phyloP scores from a whole-genome alignment of 2,888 invertebrate species.

The Panzeria rudis region DNA sequence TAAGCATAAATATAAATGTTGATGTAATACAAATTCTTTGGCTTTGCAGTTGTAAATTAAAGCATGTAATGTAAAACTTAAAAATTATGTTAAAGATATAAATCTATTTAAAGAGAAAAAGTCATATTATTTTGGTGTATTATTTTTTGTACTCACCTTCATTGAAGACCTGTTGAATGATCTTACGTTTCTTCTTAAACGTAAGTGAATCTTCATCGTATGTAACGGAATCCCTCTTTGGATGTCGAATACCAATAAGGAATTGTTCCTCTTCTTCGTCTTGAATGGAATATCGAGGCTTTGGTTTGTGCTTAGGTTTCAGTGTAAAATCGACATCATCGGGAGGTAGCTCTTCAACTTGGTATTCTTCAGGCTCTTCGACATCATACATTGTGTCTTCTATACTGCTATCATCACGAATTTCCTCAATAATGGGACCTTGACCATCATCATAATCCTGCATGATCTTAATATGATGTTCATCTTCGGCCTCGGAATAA shows the following conservation, averaged over 20 bases:
- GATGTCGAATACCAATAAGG: constrained; percentile 84
- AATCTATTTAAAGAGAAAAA: constrained; percentile 34
- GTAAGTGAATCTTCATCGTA: constrained; percentile 88
- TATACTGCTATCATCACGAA: constrained; percentile 86
- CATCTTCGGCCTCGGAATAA: constrained; percentile 90
- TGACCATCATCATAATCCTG: constrained; percentile 86
- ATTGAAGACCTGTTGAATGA: constrained; percentile 86
- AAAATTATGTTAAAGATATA: constrained; percentile 38
- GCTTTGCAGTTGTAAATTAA: constrained; percentile 29
- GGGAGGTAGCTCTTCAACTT: constrained; percentile 85
- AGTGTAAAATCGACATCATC: constrained; percentile 84
- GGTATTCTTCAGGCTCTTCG: constrained; percentile 84
- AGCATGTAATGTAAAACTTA: constrained; percentile 50
- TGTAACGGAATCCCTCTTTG: constrained; percentile 84
- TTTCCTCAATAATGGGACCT: constrained; percentile 86
- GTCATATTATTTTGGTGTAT: background rate
- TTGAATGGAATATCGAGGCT: constrained; percentile 85
- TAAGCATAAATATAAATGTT: constrained; percentile 77
- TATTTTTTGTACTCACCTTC: constrained; percentile 79
- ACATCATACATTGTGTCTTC: constrained; percentile 85
- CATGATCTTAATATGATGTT: constrained; percentile 89
- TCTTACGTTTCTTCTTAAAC: constrained; percentile 88
- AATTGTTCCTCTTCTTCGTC: constrained; percentile 86
- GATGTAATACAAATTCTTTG: constrained; percentile 20
- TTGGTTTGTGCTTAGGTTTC: constrained; percentile 84